Evolutionary conservation across 2,888 invertebrate genomes (phyloP).

Genomic region (Pachydiplax longipennis): DNA sequence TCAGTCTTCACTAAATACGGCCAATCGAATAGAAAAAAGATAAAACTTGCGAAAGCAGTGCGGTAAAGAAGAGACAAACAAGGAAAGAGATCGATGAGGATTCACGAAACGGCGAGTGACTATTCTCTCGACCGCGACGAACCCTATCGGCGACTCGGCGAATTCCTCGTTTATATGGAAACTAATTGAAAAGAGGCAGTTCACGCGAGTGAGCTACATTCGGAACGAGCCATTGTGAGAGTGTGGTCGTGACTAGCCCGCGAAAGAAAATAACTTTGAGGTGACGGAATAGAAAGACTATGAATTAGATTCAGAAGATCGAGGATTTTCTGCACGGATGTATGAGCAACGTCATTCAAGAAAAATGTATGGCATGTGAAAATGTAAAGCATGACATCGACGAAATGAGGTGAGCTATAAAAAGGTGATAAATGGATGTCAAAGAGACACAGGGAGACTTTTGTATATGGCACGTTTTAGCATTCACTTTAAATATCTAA

Average conservation of each 20-base stretch:
- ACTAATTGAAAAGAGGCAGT: conserved; percentile 11
- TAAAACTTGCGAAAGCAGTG: neutral
- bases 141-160: conserved; percentile 13
- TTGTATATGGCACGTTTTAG: too few species aligned
- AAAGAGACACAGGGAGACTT: too few species aligned
- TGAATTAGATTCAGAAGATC: too few species aligned
- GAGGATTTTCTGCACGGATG: too few species aligned
- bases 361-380: too few species aligned
- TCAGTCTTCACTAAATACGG: too few species aligned
- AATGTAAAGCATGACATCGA: neutral
- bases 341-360: neutral
- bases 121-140: neutral
- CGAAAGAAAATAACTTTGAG: neutral
- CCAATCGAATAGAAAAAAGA: neutral
- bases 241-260: neutral
- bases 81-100: neutral
- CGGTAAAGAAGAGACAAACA: neutral
- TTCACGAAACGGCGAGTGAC: neutral
- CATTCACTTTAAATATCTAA: too few species aligned
- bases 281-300: neutral
- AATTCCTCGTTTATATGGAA: conserved; percentile 19
- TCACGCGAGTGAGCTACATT: neutral
- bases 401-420: too few species aligned
- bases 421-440: too few species aligned
- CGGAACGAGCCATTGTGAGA: neutral